Evolutionary conservation across 2,797 vertebrate genomes (phyloP).

Genomic region (Anniella stebbinsi): DNA sequence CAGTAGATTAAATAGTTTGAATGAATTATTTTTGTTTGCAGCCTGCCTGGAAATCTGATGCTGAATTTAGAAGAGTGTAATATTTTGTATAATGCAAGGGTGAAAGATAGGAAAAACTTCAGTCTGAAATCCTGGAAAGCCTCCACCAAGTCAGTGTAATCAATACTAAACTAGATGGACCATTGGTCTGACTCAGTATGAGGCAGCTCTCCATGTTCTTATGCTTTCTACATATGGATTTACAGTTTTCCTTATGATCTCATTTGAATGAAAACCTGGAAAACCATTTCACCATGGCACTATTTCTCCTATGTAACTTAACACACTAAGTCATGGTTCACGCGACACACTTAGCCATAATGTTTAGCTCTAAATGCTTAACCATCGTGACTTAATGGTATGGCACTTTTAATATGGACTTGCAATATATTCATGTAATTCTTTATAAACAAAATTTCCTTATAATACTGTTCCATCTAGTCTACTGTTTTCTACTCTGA

Average conservation of each 20-base stretch:
- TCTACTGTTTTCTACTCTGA: background rate
- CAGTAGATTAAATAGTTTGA: conserved; percentile 77
- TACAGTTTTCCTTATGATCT: conserved; percentile 21
- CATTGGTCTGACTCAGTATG: background rate
- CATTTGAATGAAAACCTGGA: conserved; percentile 44
- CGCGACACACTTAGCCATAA: no score
- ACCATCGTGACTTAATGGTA: background rate
- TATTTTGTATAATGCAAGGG: conserved; percentile 64
- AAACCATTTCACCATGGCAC: background rate
- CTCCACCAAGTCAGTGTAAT: no score
- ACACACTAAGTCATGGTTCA: no score
- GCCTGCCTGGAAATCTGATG: conserved; percentile 73
- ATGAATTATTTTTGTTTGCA: conserved; percentile 80
- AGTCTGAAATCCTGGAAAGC: background rate
- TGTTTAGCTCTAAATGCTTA: no score
- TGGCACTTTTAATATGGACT: conserved; percentile 43
- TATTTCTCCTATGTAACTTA: conserved; percentile 30
- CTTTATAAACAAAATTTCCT: conserved; percentile 36
- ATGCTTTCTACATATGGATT: background rate
- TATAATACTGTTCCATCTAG: background rate
- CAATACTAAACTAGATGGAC: no score
- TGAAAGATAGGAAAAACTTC: conserved; percentile 8
- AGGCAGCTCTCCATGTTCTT: background rate
- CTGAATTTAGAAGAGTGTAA: conserved; percentile 74
- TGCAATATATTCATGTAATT: conserved; percentile 49